Evolutionary conservation across 2,797 vertebrate genomes (phyloP).

Genomic region (Macropodus opercularis): DNA sequence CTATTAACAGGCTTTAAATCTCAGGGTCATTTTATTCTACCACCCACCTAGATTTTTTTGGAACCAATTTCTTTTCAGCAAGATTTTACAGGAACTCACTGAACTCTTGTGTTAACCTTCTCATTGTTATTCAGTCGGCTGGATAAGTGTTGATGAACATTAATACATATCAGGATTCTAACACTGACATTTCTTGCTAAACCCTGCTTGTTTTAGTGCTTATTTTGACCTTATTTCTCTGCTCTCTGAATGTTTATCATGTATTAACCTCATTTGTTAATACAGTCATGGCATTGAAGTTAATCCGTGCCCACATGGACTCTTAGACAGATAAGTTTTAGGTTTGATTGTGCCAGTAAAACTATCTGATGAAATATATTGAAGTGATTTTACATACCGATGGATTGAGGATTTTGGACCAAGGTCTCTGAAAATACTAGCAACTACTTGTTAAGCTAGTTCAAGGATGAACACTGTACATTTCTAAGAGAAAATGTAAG

Average conservation of each 20-base stretch:
- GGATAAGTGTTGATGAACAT: not conserved
- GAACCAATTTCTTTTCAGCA: no score
- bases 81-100: not conserved
- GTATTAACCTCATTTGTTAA: conserved; percentile 77
- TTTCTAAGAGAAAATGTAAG: not conserved
- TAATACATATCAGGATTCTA: conserved; percentile 15
- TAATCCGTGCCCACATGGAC: conserved; percentile 62
- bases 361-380: conserved; percentile 8
- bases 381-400: no score
- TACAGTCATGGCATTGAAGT: conserved; percentile 46
- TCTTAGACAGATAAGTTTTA: conserved; percentile 25
- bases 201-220: conserved; percentile 17
- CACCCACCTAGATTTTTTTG: no score
- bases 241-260: conserved; percentile 62
- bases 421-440: no score
- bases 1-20: not conserved
- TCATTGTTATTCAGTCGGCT: not conserved
- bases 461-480: not conserved
- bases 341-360: conserved; percentile 24
- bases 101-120: not conserved
- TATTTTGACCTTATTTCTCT: conserved; percentile 54
- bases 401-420: no score
- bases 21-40: no score
- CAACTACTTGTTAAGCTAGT: no score
- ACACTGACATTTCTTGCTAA: not conserved